Conservation (phyloP, 2,888 invertebrate species). For the Amphipyra tragopoginis region DNA sequence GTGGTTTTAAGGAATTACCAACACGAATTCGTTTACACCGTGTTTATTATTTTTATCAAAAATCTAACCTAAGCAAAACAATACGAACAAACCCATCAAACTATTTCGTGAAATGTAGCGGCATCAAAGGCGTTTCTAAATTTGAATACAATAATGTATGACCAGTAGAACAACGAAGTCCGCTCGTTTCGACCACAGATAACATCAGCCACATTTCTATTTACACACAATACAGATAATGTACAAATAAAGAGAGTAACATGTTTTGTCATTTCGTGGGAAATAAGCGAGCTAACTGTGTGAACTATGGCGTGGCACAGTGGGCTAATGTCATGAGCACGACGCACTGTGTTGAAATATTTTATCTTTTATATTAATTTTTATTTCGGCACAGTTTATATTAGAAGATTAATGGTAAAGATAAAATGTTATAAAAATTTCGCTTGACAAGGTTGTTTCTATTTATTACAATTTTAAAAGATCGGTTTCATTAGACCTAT, state of each 20-base stretch:
- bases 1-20: too few species aligned
- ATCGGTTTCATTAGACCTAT: conserved; percentile 7
- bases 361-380: conserved; percentile 49
- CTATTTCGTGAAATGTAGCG: conserved; percentile 49
- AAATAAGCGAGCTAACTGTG: conserved; percentile 63
- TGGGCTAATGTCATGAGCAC: conserved; percentile 60
- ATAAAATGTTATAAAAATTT: conserved; percentile 41
- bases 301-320: conserved; percentile 57
- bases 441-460: conserved; percentile 36
- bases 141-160: conserved; percentile 77
- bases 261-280: conserved; percentile 84
- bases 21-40: too few species aligned
- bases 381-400: conserved; percentile 42
- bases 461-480: conserved; percentile 7
- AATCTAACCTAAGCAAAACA: conserved; percentile 41
- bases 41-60: conserved; percentile 38
- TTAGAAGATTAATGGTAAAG: conserved; percentile 48
- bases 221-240: conserved; percentile 77
- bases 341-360: conserved; percentile 49
- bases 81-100: conserved; percentile 42
- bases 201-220: conserved; percentile 76
- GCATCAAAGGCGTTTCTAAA: conserved; percentile 58
- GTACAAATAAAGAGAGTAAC: conserved; percentile 77
- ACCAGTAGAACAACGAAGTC: conserved; percentile 62
- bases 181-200: conserved; percentile 69